Evolutionary conservation across 2,888 invertebrate species (phyloP), one percentile per base, ranked within the genome.

Genomic region (Drosophila emarginata): DNA sequence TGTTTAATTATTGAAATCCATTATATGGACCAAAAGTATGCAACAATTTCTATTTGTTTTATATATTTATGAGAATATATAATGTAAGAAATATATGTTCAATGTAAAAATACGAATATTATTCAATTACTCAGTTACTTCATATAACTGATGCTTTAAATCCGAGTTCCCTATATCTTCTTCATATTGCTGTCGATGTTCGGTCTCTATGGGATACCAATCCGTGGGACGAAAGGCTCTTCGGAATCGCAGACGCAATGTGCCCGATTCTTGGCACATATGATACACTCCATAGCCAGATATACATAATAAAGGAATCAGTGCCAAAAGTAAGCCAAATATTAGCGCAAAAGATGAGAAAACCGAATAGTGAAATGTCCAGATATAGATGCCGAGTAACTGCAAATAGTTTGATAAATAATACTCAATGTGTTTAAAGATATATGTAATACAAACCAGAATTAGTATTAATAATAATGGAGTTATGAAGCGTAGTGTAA

Each of bases 151-250:
- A 77, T 91, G 91, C 0, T 90, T 88, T 14, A 85, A 74, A 26
- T 91, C 91, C 2, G 83, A 69, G 66, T 88, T 87, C 3, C 89
- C 88, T 66, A 91, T 72, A 2, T 76, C 61, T 18, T 90, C 89
- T 52, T 90, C 89, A 67, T 91, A 91, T 12, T 76, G 72, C 59
- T 91, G 91, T 2, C 89, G 88, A 37, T 91, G 78, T 23, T 78
- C 76, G 58, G 84, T 71, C 56, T 91, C 88, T 0, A 72, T 40
- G 0, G 91, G 91, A 86, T 91, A 91, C 91, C 91, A 91, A 70
- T 92, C 91, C 7, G 87, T 90, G 6, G 92, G 90, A 1, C 89
- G 77, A 37, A 88, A 81, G 7, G 88, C 76, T 36, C 87, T 84
- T 12, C 64, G 78, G n/a, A 91, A 80, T 0, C 91, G 90, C 56